Evolutionary conservation across 2,113 vertebrate genomes (phyloP).

Genomic region (Spea multiplicata): DNA sequence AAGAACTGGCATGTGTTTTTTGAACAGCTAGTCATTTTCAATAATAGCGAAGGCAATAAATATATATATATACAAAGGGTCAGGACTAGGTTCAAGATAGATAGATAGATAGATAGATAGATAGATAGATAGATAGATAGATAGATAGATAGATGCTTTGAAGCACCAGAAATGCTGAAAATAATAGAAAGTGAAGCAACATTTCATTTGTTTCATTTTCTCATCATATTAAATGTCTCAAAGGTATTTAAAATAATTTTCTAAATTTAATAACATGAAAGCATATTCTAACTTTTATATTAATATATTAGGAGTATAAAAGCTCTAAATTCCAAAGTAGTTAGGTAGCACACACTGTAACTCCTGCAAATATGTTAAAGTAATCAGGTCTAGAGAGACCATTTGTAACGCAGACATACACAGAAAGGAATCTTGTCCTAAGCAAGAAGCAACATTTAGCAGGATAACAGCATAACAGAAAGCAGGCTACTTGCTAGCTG

Average conservation of each 20-base stretch:
- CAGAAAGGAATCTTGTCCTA: slow-evolving; percentile 36
- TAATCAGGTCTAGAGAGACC: slow-evolving; percentile 21
- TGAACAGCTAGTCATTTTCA: too few species aligned
- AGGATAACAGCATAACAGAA: not conserved
- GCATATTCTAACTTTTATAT: not conserved
- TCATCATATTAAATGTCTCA: too few species aligned
- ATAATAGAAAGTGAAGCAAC: not conserved
- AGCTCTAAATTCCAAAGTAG: slow-evolving; percentile 16
- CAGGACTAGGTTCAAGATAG: too few species aligned
- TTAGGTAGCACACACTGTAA: slow-evolving; percentile 18
- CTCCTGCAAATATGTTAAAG: slow-evolving; percentile 29
- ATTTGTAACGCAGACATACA: slow-evolving; percentile 25
- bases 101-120: too few species aligned
- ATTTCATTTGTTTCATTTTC: too few species aligned
- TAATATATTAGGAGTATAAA: slow-evolving; percentile 10
- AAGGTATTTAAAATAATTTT: not conserved
- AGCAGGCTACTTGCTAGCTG: slow-evolving; percentile 12
- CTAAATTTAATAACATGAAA: not conserved
- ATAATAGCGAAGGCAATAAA: too few species aligned
- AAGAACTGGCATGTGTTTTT: too few species aligned
- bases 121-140: too few species aligned
- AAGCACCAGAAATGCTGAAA: not conserved
- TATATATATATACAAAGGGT: too few species aligned
- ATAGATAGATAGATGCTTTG: too few species aligned
- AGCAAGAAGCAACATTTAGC: slow-evolving; percentile 3